Evolutionary conservation across 2,113 vertebrate genomes (phyloP).

Genomic region (Mohoua ochrocephala): DNA sequence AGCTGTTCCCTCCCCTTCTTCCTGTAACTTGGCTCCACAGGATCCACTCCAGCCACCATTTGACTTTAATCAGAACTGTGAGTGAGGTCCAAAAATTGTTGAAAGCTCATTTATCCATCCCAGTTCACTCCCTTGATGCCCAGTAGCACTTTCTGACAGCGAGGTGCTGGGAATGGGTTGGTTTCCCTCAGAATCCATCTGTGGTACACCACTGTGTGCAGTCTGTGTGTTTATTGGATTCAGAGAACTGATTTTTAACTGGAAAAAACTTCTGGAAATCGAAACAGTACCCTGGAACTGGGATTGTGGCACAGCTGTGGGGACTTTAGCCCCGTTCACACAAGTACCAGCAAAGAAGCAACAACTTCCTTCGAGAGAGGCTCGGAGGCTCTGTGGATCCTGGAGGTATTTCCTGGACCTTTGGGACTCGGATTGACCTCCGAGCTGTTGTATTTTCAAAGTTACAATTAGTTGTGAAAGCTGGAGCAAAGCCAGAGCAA

Average conservation of each 20-base stretch:
- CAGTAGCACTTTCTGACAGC: background rate
- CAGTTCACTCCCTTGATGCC: background rate
- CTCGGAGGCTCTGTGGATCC: rapidly evolving
- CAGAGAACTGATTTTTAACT: background rate
- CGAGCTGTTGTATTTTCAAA: background rate
- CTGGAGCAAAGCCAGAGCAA: background rate
- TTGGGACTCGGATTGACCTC: background rate
- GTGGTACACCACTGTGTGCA: slow-evolving; percentile 2
- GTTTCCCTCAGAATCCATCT: background rate
- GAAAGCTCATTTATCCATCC: slow-evolving; percentile 46
- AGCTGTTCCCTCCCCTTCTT: background rate
- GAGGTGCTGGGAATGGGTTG: background rate
- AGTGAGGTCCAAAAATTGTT: background rate
- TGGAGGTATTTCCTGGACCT: background rate
- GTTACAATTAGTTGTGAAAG: background rate
- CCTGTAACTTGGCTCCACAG: background rate
- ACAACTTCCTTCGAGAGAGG: background rate
- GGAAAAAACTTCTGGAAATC: background rate
- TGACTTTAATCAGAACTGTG: slow-evolving; percentile 24
- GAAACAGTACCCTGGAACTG: background rate
- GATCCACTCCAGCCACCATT: background rate
- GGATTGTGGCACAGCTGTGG: background rate
- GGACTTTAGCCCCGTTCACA: background rate
- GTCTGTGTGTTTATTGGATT: background rate
- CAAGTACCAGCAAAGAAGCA: background rate